Conservation (phyloP, 2,113 vertebrate genomes). For the Gobio gobio region DNA sequence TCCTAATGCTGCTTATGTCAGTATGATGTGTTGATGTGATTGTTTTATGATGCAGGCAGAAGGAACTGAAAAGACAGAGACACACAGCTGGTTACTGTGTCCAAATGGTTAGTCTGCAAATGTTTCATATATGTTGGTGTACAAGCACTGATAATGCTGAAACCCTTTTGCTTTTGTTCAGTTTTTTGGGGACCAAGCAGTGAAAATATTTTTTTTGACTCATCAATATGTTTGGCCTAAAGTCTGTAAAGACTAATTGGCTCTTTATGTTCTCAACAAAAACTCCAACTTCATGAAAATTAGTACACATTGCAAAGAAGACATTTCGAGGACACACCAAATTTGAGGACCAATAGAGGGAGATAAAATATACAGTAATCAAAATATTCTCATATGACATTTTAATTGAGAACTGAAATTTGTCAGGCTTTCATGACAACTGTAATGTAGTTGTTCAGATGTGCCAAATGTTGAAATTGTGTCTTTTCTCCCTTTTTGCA, state of each 20-base stretch:
- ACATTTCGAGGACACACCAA: no score
- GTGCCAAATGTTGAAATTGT: not conserved
- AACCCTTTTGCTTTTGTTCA: not conserved
- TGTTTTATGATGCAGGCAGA: conserved; percentile 70
- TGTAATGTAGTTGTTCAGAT: no score
- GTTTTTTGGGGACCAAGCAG: not conserved
- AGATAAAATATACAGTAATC: not conserved
- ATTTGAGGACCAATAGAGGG: no score
- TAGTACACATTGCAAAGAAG: no score
- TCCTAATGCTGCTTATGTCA: not conserved
- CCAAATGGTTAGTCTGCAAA: conserved; percentile 66
- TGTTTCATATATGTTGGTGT: not conserved
- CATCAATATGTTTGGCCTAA: not conserved
- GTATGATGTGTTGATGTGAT: not conserved
- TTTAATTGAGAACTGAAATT: not conserved
- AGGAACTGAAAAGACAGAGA: conserved; percentile 72
- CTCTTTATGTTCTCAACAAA: not conserved
- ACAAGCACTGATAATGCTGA: not conserved
- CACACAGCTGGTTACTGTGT: conserved; percentile 74
- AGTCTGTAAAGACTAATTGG: not conserved
- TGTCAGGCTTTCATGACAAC: no score
- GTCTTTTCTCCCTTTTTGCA: not conserved
- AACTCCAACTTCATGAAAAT: not conserved
- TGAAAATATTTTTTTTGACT: not conserved
- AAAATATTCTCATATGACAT: not conserved